phyloP scores from a whole-genome alignment of 2,113 vertebrate species.

The Pteropus alecto region DNA sequence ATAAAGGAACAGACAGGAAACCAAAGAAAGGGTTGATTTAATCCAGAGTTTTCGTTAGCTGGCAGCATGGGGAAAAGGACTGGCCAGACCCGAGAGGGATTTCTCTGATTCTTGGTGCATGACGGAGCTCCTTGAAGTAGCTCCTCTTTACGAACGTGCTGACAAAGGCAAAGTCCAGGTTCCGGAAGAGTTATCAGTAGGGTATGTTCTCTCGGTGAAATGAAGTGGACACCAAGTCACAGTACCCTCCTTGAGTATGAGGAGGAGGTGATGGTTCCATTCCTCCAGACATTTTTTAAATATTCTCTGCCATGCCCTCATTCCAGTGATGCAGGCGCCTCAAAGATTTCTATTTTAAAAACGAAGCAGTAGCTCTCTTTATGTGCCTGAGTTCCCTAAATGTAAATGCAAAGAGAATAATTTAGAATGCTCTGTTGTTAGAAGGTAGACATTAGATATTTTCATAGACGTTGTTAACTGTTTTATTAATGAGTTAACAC shows the following conservation, averaged over 20 bases:
- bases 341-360: not conserved
- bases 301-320: not conserved
- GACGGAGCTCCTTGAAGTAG: not conserved
- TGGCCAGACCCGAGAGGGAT: not conserved
- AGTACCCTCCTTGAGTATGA: not conserved
- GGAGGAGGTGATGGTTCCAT: not conserved
- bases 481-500: not conserved
- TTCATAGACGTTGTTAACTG: not conserved
- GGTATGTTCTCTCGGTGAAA: not conserved
- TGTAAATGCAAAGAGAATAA: not conserved
- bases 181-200: not conserved
- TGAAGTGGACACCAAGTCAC: not conserved
- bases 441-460: not conserved
- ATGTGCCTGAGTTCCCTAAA: not conserved
- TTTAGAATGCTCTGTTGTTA: not conserved
- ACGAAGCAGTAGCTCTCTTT: not conserved
- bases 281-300: not conserved
- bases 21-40: conserved; percentile 76
- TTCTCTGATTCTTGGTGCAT: conserved; percentile 26
- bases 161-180: not conserved
- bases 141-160: not conserved
- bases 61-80: conserved; percentile 39
- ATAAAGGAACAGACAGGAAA: conserved; percentile 73
- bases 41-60: conserved; percentile 67
- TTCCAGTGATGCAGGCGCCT: not conserved